Evolutionary conservation across 2,797 vertebrate genomes (phyloP), one percentile per base, ranked within the genome.

Genomic region (Philypnodon macrostomus): DNA sequence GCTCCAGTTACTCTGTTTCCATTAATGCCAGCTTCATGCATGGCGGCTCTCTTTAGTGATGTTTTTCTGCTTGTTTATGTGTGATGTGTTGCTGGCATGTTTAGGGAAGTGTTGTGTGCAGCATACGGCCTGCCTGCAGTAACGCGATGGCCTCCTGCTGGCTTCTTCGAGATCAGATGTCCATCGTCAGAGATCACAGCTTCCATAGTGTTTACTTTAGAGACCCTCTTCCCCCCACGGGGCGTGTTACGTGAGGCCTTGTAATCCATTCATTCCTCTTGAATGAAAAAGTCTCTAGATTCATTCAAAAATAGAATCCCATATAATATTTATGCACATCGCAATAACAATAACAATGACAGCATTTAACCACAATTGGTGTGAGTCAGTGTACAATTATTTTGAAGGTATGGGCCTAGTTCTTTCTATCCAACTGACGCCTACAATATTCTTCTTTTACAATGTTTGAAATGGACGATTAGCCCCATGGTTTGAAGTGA

Each of bases 121-220:
- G 80, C 84, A 87, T 79, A 71, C 57, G 54, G 69, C 26, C 70
- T 75, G 75, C 71, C 70, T 80, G 83, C 46, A 34, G 88, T 87
- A 88, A 91, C 46, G 40, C 40, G 79, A 90, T 33, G 63, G 64
- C 75, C 70, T 78, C 71, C 68, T 33, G 57, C 65, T 74, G 70
- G 68, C 62, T 72, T 72, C 46, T 65, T 15, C 2, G 27, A 42
- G 78, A 86, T 91, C 77, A 72, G 68, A 73, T 91, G 66, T 85
- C 80, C 53, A 38, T 73, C 12, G 68, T 85, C 80, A 84, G 78
- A 88, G 87, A 87, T 90, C 88, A 85, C 53, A 70, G 71, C 79
- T 79, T 66, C 80, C 75, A 80, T 89, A 89, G 80, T 89, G 73
- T 79, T 81, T 70, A 67, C 73, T 61, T 60, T 51, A 67, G 68